Conservation (phyloP, 1,140 invertebrate species). For the Eubasilissa regina region DNA sequence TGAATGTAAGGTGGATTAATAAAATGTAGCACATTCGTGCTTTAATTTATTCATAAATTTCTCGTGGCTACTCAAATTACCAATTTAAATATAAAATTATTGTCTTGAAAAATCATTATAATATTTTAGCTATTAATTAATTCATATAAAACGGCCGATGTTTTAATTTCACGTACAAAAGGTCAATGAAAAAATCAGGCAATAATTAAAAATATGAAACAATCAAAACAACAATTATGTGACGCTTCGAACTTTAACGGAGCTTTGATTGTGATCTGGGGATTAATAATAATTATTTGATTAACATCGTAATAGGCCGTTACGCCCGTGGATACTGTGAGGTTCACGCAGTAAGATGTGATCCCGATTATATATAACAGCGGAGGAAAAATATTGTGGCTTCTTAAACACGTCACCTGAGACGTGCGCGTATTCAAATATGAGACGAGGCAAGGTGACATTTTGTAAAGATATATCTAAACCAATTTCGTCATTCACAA, state of each 20-base stretch:
- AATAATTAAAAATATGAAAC: slow-evolving; percentile 5
- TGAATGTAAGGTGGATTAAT: no score
- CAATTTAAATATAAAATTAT: no score
- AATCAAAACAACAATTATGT: slow-evolving; percentile 6
- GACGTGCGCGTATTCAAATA: slow-evolving; percentile 51
- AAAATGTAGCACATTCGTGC: no score
- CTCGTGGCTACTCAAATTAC: no score
- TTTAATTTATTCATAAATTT: no score
- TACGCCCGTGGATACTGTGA: slow-evolving; percentile 10
- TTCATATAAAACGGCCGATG: no score
- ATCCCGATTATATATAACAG: slow-evolving; percentile 44
- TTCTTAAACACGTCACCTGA: slow-evolving; percentile 53
- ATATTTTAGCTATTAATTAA: no score
- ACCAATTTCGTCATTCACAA: slow-evolving; percentile 44
- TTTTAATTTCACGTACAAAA: no score
- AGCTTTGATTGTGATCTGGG: slow-evolving; percentile 9
- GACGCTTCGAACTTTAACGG: not conserved
- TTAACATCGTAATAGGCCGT: not conserved
- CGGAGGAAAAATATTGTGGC: slow-evolving; percentile 53
- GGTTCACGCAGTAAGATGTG: slow-evolving; percentile 16
- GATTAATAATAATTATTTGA: not conserved
- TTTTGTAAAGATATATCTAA: slow-evolving; percentile 34
- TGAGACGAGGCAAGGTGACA: slow-evolving; percentile 51
- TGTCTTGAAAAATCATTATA: no score
- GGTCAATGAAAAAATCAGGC: no score